phyloP scores from a whole-genome alignment of 2,797 vertebrate species.

The Dipus sagitta region DNA sequence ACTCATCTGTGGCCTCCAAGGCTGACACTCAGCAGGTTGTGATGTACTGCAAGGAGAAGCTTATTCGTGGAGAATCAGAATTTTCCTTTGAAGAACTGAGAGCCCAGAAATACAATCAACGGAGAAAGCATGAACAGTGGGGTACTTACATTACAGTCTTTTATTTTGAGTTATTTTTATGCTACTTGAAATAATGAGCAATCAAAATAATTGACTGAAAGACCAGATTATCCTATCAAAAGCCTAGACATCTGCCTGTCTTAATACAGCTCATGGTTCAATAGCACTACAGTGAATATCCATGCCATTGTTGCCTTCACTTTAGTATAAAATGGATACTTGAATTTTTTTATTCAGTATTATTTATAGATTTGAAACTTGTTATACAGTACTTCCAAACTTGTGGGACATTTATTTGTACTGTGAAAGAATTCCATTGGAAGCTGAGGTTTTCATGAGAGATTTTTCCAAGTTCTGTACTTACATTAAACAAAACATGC shows the following conservation, averaged over 20 bases:
- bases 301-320: not conserved
- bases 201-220: constrained; percentile 38
- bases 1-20: constrained; percentile 5
- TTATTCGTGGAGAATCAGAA: constrained; percentile 91
- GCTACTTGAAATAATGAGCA: constrained; percentile 28
- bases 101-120: constrained; percentile 84
- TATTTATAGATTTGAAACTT: not conserved
- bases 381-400: not conserved
- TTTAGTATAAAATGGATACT: not conserved
- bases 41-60: constrained; percentile 90
- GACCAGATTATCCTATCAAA: not conserved
- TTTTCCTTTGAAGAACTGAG: constrained; percentile 88
- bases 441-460: constrained; percentile 40
- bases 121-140: constrained; percentile 85
- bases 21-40: constrained; percentile 82
- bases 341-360: not conserved
- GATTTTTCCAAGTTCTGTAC: constrained; percentile 33
- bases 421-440: constrained; percentile 10
- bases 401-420: not conserved
- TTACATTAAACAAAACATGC: not conserved
- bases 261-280: not conserved
- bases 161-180: constrained; percentile 46
- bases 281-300: not conserved
- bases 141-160: constrained; percentile 83
- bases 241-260: not conserved